Percentiles rank a stretch among this genome's conserved stretches.
Evolutionary conservation across 2,888 invertebrate genomes (phyloP).

Genomic region (Clitarchus hookeri): DNA sequence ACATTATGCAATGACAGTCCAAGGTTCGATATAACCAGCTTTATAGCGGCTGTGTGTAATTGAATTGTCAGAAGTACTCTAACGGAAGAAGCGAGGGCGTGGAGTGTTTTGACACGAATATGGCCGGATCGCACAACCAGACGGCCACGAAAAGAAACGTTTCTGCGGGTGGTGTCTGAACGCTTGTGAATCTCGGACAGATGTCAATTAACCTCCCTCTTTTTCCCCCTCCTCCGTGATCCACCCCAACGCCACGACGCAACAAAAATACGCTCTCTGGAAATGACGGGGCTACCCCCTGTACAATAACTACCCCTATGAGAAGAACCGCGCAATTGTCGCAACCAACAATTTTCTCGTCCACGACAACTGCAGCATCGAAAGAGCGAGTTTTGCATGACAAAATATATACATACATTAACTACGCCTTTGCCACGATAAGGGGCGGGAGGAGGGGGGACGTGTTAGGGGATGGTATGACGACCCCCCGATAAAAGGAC

Average conservation of each 20-base stretch:
- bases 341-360: neutral
- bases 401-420: conserved; percentile 5
- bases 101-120: neutral
- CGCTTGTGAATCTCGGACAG: neutral
- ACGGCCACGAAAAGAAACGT: neutral
- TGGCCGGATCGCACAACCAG: neutral
- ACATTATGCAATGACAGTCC: neutral
- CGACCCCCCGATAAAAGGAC: neutral
- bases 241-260: neutral
- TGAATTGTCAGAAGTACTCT: neutral
- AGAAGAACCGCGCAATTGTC: neutral
- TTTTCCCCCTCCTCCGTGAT: neutral
- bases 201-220: neutral
- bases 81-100: neutral
- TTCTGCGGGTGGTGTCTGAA: neutral
- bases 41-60: neutral
- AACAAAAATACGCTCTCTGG: neutral
- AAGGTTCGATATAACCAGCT: neutral
- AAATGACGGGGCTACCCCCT: neutral
- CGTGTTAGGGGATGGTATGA: neutral
- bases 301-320: neutral
- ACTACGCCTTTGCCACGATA: neutral
- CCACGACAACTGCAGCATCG: neutral
- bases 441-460: too few relatives aligned
- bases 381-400: neutral